Base-by-base conservation (phyloP, 2,113 vertebrate genomes). In the Regulus satrapa region DNA sequence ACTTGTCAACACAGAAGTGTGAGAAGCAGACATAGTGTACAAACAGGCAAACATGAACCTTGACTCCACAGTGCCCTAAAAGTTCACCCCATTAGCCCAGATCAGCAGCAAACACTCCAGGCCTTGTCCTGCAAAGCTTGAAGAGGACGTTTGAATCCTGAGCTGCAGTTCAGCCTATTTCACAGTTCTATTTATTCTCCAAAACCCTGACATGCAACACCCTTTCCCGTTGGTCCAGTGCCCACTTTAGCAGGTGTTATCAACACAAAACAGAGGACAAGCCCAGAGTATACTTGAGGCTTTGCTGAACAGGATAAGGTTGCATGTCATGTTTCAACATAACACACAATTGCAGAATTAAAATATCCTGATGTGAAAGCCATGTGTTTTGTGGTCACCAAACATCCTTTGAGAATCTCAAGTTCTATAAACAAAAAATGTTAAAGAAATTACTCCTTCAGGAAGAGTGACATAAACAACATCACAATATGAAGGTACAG, bases 181-280 rank as follows among this genome's bases (percentile, higher is more conserved):
- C 63, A 90, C 56, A 77, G 79, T 36, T 81, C 88, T 92, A 67
- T 92, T 92, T 94, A 73, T 83, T 77, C 67, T 77, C 63, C 61
- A 78, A 92, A 95, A 66, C 76, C 9, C 76, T 85, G 86, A 92
- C 36, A 84, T 2, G 10, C 61, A 92, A 95, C 83, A 81, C 83
- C 80, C 95, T 59, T 95, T 96, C 92, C 95, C 91, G 40, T 88
- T 95, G 94, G 76, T 67, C 73, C 76, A 84, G 40, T 28, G 89
- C 83, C 94, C 36, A 12, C 43, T 94, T 84, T 9, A 89, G 92
- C 94, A 91, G 92, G 91, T 94, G 94, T 96, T 96, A 97, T 92
- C 96, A 92, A 86, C 75, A 92, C 64, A 89, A 89, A 95, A 85
- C 95, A 96, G 94, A 92, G n/a, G 55, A 73, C 76, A 51, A 89